Conservation (phyloP, 2,888 invertebrate genomes). For the Cephus runcator region DNA sequence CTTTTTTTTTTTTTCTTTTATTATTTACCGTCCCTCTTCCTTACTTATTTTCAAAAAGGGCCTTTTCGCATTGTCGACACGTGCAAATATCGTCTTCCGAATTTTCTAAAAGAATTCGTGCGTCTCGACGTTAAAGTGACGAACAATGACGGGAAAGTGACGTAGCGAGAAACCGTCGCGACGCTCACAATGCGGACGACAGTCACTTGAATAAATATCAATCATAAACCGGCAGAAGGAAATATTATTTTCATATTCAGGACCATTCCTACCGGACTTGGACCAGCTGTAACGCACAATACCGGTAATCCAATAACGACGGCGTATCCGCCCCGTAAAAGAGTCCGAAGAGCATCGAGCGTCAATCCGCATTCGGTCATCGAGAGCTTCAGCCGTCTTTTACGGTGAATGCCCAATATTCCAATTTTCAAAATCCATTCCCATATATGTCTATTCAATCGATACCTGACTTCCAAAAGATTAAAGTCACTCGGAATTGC, state of each 20-base stretch:
- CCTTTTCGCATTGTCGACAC: neutral
- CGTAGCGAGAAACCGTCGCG: slow-evolving; percentile 18
- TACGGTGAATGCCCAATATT: too few species aligned
- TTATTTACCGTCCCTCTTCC: neutral
- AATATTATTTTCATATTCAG: slow-evolving; percentile 64
- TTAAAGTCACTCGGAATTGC: too few species aligned
- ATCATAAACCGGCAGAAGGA: slow-evolving; percentile 55
- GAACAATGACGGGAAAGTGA: neutral
- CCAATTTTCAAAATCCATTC: too few species aligned
- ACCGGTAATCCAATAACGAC: slow-evolving; percentile 57
- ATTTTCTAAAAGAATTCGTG: too few species aligned
- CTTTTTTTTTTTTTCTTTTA: neutral
- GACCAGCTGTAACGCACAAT: slow-evolving; percentile 41
- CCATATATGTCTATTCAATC: too few species aligned
- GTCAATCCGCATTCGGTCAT: slow-evolving; percentile 2
- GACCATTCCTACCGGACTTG: slow-evolving; percentile 28
- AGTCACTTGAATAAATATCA: slow-evolving; percentile 63
- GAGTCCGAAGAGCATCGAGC: slow-evolving; percentile 29
- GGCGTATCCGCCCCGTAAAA: slow-evolving; percentile 45
- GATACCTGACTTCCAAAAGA: too few species aligned
- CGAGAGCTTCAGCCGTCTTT: neutral
- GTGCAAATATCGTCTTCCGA: neutral
- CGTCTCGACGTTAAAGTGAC: too few species aligned
- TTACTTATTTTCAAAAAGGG: too few species aligned
- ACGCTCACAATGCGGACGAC: slow-evolving; percentile 27